These are phyloP conservation scores for Melipona bicolor DNA, from an alignment of 2,888 invertebrate species.

Conservation along the genomic window DNA sequence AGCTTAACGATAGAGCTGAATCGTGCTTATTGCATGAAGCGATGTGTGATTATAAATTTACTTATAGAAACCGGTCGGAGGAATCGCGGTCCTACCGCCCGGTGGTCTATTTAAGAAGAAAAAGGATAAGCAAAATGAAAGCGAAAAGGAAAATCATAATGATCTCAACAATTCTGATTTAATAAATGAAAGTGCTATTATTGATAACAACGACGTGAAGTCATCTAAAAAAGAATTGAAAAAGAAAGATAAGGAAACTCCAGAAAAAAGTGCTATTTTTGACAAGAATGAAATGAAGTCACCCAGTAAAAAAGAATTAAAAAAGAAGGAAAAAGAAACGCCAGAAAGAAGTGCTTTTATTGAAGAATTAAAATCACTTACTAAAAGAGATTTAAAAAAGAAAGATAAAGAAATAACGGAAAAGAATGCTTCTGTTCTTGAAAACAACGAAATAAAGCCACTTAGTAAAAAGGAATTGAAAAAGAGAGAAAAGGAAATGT, in stretches of 20 bases:
- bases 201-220: constrained; percentile 78
- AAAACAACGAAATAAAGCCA: constrained; percentile 78
- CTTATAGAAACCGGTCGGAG: constrained; percentile 92
- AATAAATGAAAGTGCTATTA: constrained; percentile 78
- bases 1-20: constrained; percentile 55
- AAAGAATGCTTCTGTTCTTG: constrained; percentile 76
- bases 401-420: constrained; percentile 82
- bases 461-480: constrained; percentile 82
- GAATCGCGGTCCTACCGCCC: constrained; percentile 92
- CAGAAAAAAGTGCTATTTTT: constrained; percentile 76
- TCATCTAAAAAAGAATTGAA: constrained; percentile 82
- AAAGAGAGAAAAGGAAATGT: constrained; percentile 82
- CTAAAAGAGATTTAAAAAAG: constrained; percentile 82
- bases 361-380: constrained; percentile 85
- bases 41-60: constrained; percentile 80
- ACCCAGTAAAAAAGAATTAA: constrained; percentile 82
- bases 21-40: constrained; percentile 79
- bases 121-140: constrained; percentile 86
- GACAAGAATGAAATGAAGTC: constrained; percentile 85
- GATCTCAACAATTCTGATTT: constrained; percentile 84
- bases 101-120: constrained; percentile 86
- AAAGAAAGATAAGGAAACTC: constrained; percentile 82
- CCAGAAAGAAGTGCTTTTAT: constrained; percentile 78
- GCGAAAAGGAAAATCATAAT: constrained; percentile 85
- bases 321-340: constrained; percentile 81